These are phyloP conservation scores for Myotis lucifugus DNA, from an alignment of 2,113 vertebrate genomes.

Conservation along the genomic window DNA sequence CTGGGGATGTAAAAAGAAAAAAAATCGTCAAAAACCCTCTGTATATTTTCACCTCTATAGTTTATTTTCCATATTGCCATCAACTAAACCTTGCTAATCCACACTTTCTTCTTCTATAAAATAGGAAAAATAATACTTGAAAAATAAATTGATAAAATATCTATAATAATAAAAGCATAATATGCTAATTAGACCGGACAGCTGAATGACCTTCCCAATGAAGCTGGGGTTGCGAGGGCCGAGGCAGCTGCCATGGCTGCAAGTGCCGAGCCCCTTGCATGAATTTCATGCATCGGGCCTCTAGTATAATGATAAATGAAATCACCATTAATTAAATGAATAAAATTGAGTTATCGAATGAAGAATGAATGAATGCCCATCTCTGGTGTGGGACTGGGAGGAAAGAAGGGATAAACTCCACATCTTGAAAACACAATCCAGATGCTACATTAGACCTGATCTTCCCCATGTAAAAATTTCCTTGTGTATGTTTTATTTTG, in stretches of 20 bases:
- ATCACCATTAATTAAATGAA: neutral
- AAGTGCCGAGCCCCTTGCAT: too few species aligned
- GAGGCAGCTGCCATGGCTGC: too few species aligned
- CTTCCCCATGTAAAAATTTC: constrained; percentile 38
- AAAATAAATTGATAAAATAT: neutral
- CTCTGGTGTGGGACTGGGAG: neutral
- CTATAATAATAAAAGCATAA: too few species aligned
- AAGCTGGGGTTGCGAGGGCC: too few species aligned
- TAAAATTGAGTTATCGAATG: neutral
- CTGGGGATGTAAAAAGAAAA: neutral
- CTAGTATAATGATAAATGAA: neutral
- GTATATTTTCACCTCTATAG: neutral
- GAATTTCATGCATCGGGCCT: too few species aligned
- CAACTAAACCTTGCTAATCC: neutral
- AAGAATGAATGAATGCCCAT: neutral
- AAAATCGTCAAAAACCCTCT: neutral
- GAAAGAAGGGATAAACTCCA: neutral
- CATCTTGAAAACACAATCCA: neutral
- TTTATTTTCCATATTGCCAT: neutral
- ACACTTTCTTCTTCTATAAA: neutral
- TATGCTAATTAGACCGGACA: too few species aligned
- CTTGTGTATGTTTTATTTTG: constrained; percentile 38
- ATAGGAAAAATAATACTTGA: neutral
- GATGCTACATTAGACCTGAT: constrained; percentile 50
- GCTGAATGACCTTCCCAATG: too few species aligned